These are phyloP conservation scores for Rhabdophis nuchalis DNA, from an alignment of 2,797 vertebrate species.

Conservation along the genomic window DNA sequence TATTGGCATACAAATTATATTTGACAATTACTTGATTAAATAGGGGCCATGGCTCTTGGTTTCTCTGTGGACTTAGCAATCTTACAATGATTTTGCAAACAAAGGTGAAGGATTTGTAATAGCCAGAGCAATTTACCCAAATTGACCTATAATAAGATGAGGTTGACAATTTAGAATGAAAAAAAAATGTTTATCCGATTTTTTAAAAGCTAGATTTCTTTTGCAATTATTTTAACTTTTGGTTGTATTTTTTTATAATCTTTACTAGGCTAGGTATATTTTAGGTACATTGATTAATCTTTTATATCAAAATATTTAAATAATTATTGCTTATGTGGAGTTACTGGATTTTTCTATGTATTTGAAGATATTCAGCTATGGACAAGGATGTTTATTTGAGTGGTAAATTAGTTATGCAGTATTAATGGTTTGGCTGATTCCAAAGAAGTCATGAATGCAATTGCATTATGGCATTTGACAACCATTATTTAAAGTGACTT, in stretches of 20 bases:
- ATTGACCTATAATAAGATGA: background rate
- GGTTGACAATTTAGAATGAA: background rate
- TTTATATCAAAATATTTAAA: background rate
- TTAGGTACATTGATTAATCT: background rate
- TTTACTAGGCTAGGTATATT: background rate
- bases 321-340: background rate
- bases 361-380: background rate
- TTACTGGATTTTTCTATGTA: background rate
- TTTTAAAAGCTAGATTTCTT: background rate
- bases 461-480: background rate
- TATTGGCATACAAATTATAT: background rate
- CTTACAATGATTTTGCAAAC: background rate
- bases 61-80: background rate
- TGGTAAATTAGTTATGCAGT: background rate
- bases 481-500: background rate
- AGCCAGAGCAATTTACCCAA: background rate
- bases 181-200: background rate
- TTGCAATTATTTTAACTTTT: background rate
- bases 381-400: background rate
- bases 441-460: conserved; percentile 10
- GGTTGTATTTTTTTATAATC: background rate
- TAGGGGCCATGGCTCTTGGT: background rate
- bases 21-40: background rate
- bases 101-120: background rate
- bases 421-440: conserved; percentile 1